Evolutionary conservation across 2,797 vertebrate genomes (phyloP), one percentile per base, ranked within the genome.

Genomic region (Sitta carolinensis): DNA sequence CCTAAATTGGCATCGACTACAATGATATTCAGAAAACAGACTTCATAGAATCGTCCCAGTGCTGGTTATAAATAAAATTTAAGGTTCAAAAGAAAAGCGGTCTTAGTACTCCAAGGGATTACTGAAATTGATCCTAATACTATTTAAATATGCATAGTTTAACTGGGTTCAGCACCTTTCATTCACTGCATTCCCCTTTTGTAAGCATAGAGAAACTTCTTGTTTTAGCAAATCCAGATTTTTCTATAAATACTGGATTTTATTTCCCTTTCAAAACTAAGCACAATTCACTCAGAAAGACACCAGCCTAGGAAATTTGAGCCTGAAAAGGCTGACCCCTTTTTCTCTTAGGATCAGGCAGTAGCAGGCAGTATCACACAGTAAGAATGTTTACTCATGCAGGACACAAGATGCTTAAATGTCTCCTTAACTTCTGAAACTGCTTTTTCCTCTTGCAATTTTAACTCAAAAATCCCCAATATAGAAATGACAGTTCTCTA

Each of bases 11-110:
- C 91, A 97, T 88, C 8, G 34, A 96, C 81, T 90, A 50, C 16
- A n/a, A 93, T 68, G 69, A 94, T 95, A 96, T 64, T 87, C 94
- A 95, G 89, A 90, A 94, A 95, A 84, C 2, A 80, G 43, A 50
- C 32, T 90, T 91, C 70, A 85, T 2, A 86, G 30, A 94, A 93
- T 59, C 85, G 27, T 50, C 34, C 29, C 32, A 68, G 42, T 62
- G 32, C 40, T 89, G 47, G 36, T 93, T 92, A 73, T 48, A 87
- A 91, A 78, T 64, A 83, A 81, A 75, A 86, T 63, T 45, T 94
- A 58, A 61, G 38, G 82, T 77, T 93, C 77, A 86, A 94, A 55
- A 81, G 12, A 68, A 82, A 52, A 57, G 16, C 77, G 62, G 40
- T 81, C 11, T 26, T 74, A n/a, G 73, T 57, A 69, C 9, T 73